phyloP scores from a whole-genome alignment of 1,140 invertebrate species.

The Chrysoperla carnea region DNA sequence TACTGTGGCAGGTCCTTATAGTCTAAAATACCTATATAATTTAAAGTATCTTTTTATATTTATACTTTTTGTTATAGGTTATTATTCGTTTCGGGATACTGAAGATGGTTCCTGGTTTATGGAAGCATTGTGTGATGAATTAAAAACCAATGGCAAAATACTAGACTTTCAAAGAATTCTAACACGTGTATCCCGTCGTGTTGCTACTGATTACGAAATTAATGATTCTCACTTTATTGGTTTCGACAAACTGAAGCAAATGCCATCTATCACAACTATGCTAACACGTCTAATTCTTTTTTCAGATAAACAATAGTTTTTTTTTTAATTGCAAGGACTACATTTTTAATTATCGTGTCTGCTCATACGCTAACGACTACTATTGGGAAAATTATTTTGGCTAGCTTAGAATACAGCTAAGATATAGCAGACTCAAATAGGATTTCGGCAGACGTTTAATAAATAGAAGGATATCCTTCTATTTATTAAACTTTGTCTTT shows the following conservation, averaged over 20 bases:
- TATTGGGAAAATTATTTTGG: too few species aligned
- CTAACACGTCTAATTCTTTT: conserved; percentile 68
- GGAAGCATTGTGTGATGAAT: conserved; percentile 69
- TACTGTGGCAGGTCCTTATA: conserved; percentile 82
- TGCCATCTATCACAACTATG: conserved; percentile 86
- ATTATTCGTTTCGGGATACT: conserved; percentile 91
- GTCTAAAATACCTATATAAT: too few species aligned
- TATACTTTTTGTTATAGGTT: conserved; percentile 34
- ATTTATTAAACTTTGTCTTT: too few species aligned
- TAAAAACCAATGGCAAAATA: conserved; percentile 48
- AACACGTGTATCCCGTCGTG: conserved; percentile 73
- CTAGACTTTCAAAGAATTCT: conserved; percentile 72
- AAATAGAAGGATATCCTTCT: too few species aligned
- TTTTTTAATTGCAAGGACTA: too few species aligned
- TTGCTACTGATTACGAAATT: conserved; percentile 82
- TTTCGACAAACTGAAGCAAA: conserved; percentile 90
- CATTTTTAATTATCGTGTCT: too few species aligned
- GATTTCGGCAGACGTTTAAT: too few species aligned
- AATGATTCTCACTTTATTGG: conserved; percentile 59
- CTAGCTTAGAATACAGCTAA: too few species aligned
- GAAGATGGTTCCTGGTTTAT: conserved; percentile 90
- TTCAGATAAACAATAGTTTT: background rate
- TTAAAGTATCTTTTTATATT: too few species aligned
- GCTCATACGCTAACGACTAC: too few species aligned
- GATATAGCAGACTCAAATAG: too few species aligned